phyloP scores from a whole-genome alignment of 1,140 invertebrate genomes.

The Calycopis cecrops region DNA sequence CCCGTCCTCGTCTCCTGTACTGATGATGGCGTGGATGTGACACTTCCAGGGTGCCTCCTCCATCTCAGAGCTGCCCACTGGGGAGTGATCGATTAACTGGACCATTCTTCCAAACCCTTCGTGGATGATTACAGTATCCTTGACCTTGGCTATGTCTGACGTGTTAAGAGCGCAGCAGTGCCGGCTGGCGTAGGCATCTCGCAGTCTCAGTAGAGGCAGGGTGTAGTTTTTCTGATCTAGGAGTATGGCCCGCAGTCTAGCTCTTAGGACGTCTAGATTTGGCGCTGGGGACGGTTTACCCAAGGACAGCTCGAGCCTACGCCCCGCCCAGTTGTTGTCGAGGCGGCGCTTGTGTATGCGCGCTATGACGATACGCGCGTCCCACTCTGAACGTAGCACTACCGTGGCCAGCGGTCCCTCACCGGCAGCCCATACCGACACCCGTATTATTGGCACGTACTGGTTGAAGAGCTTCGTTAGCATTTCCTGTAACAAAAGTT shows the following conservation, averaged over 20 bases:
- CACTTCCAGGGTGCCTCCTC: constrained; percentile 74
- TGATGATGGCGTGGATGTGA: constrained; percentile 75
- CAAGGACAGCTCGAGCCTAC: constrained; percentile 85
- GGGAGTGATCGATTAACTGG: constrained; percentile 66
- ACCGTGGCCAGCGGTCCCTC: constrained; percentile 62
- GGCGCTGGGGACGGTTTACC: constrained; percentile 79
- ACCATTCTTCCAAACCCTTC: constrained; percentile 80
- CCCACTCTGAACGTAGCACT: constrained; percentile 56
- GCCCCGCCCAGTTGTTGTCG: constrained; percentile 78
- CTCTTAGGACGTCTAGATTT: constrained; percentile 78
- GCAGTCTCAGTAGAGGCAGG: constrained; percentile 86
- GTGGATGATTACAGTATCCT: constrained; percentile 77
- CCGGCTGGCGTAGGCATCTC: constrained; percentile 88
- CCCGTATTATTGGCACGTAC: constrained; percentile 50
- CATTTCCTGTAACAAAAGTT: constrained; percentile 45
- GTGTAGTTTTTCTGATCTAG: constrained; percentile 82
- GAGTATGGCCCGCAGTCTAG: constrained; percentile 59
- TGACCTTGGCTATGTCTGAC: constrained; percentile 86
- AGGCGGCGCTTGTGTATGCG: constrained; percentile 87
- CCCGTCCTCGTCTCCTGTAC: constrained; percentile 75
- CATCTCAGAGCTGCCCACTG: constrained; percentile 45
- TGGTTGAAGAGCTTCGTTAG: constrained; percentile 53
- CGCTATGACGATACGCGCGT: constrained; percentile 86
- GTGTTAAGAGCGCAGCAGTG: constrained; percentile 86
- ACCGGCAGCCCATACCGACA: constrained; percentile 52